Conservation (phyloP, 2,888 invertebrate species). For the Atherix ibis region DNA sequence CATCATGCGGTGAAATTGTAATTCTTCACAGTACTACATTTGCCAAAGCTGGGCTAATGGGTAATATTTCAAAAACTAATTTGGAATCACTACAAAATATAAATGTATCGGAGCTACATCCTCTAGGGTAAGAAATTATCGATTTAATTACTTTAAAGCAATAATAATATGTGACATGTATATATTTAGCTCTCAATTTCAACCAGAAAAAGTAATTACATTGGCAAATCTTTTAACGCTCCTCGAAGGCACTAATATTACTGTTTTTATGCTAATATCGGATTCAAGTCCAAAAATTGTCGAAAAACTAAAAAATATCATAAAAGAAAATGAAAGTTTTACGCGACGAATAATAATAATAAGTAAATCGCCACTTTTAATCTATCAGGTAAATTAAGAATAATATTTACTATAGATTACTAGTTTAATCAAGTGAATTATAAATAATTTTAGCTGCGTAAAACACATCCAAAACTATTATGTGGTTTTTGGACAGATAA, state of each 20-base stretch:
- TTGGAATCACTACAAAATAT: constrained; percentile 25
- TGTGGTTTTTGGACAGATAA: constrained; percentile 33
- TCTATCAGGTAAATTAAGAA: constrained; percentile 23
- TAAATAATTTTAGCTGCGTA: constrained; percentile 21
- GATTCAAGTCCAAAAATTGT: constrained; percentile 25
- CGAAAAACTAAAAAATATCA: constrained; percentile 22
- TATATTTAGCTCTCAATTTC: constrained; percentile 24
- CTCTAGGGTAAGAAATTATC: constrained; percentile 22
- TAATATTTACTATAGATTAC: constrained; percentile 20
- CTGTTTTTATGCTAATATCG: constrained; percentile 26
- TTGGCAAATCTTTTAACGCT: constrained; percentile 24
- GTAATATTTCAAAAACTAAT: constrained; percentile 19
- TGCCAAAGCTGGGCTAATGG: constrained; percentile 23
- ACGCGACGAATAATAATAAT: constrained; percentile 25
- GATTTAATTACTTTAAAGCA: neutral
- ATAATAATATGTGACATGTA: neutral
- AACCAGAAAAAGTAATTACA: constrained; percentile 26
- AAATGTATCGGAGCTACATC: constrained; percentile 29
- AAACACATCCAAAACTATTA: constrained; percentile 27
- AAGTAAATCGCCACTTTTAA: constrained; percentile 27
- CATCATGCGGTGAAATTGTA: constrained; percentile 28
- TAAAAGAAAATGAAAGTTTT: constrained; percentile 21
- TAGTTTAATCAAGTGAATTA: no score
- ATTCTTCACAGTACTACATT: constrained; percentile 24
- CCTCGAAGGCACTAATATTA: constrained; percentile 22